Evolutionary conservation across 2,113 vertebrate genomes (phyloP).

Genomic region (Plectropomus leopardus): DNA sequence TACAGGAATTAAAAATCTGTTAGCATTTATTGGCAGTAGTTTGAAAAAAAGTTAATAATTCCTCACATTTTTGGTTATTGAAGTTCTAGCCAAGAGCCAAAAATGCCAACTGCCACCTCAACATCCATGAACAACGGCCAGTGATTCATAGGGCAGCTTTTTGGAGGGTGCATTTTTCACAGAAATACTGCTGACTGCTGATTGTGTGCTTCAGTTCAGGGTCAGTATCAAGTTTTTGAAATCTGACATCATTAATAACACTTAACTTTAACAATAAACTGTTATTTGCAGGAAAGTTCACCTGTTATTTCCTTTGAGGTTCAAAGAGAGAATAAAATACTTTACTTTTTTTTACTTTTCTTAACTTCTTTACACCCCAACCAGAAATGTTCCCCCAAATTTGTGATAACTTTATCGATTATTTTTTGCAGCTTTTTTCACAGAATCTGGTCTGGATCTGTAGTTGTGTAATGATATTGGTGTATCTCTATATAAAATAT

Average conservation of each 20-base stretch:
- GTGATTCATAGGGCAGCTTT: constrained; percentile 30
- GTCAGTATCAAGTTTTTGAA: neutral
- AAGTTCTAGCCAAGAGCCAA: neutral
- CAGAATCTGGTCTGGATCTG: neutral
- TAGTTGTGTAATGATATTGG: neutral
- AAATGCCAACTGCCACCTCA: constrained; percentile 13
- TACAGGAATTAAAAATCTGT: neutral
- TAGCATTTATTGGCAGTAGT: neutral
- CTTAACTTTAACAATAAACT: neutral
- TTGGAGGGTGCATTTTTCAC: neutral
- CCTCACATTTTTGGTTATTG: neutral
- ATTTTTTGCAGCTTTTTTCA: too few relatives aligned
- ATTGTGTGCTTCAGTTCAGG: neutral
- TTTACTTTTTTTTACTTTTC: too few relatives aligned
- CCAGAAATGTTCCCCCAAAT: too few relatives aligned
- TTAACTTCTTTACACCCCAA: too few relatives aligned
- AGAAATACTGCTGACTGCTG: constrained; percentile 19
- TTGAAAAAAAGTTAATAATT: neutral
- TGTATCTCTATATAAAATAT: neutral
- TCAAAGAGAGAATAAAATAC: neutral
- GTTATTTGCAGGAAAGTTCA: neutral
- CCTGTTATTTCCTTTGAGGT: neutral
- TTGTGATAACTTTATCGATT: too few relatives aligned
- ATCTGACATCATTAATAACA: neutral
- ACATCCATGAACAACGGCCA: neutral